Percentiles rank a stretch among this genome's conserved stretches.
Evolutionary conservation across 2,113 vertebrate species (phyloP).

Genomic region (Pogona vitticeps): DNA sequence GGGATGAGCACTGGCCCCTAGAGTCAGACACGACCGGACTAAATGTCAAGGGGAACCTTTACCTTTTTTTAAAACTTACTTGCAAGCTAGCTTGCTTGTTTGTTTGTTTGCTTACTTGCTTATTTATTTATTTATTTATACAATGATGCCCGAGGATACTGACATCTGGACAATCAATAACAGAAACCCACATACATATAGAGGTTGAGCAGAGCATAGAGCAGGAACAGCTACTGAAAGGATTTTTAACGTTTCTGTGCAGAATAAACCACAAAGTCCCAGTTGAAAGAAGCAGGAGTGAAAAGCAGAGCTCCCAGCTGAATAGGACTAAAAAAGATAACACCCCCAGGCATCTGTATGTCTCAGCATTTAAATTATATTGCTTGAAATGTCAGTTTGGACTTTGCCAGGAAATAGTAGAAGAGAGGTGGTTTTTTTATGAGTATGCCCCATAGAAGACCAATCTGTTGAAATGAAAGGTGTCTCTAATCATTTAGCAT

Average conservation of each 20-base stretch:
- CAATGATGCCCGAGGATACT: conserved; percentile 52
- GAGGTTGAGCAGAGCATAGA: conserved; percentile 12
- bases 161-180: conserved; percentile 59
- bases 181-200: neutral
- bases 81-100: no score
- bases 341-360: conserved; percentile 81
- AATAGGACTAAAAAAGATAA: conserved; percentile 78
- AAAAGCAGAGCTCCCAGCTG: conserved; percentile 78
- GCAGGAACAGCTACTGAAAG: conserved; percentile 59
- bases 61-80: no score
- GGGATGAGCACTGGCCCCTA: no score
- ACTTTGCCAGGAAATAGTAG: conserved; percentile 78
- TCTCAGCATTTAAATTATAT: conserved; percentile 84
- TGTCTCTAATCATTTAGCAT: conserved; percentile 81
- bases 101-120: no score
- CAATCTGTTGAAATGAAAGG: conserved; percentile 83
- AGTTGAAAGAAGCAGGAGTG: conserved; percentile 78
- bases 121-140: conserved; percentile 37
- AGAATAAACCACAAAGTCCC: conserved; percentile 77
- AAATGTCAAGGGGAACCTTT: no score
- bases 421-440: conserved; percentile 75
- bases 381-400: conserved; percentile 81
- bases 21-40: no score
- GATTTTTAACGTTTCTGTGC: conserved; percentile 74
- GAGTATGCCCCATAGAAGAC: conserved; percentile 78